Percentiles rank a stretch among this genome's conserved stretches.
These are phyloP conservation scores for Hylomyscus alleni DNA, from an alignment of 2,797 vertebrate species.

Conservation along the genomic window DNA sequence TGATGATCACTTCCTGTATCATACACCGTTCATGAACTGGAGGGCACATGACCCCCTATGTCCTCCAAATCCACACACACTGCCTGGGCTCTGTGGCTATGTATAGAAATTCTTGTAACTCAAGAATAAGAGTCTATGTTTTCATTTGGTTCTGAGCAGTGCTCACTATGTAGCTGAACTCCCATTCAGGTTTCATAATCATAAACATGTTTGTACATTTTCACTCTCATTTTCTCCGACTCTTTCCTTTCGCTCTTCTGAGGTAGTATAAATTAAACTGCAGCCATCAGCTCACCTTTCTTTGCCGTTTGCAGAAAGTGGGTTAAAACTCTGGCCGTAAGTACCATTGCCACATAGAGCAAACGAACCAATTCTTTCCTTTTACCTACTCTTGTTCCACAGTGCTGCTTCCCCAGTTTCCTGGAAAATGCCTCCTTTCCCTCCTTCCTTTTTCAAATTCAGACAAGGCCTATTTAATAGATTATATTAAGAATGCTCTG, in stretches of 20 bases:
- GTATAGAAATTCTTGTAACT: neutral
- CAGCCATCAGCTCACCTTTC: neutral
- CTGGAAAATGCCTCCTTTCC: constrained; percentile 28
- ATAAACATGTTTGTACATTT: constrained; percentile 15
- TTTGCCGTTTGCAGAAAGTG: neutral
- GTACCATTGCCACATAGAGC: neutral
- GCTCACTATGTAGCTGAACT: neutral
- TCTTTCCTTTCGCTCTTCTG: constrained; percentile 8
- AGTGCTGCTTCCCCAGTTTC: neutral
- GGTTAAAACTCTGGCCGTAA: neutral
- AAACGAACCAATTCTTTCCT: neutral
- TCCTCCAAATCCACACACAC: neutral
- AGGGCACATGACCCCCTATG: neutral
- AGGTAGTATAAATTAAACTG: neutral
- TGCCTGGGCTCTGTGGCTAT: neutral
- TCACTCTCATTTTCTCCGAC: neutral
- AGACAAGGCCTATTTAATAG: neutral
- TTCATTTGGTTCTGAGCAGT: constrained; percentile 27
- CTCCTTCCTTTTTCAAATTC: neutral
- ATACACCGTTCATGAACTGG: neutral
- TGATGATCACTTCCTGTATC: neutral
- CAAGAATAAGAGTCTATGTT: neutral
- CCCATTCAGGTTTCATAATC: neutral
- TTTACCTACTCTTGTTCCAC: neutral
- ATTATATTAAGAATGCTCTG: neutral